Evolutionary conservation across 2,797 vertebrate genomes (phyloP), one percentile per base, ranked within the genome.

Genomic region (Kryptopterus vitreolus): DNA sequence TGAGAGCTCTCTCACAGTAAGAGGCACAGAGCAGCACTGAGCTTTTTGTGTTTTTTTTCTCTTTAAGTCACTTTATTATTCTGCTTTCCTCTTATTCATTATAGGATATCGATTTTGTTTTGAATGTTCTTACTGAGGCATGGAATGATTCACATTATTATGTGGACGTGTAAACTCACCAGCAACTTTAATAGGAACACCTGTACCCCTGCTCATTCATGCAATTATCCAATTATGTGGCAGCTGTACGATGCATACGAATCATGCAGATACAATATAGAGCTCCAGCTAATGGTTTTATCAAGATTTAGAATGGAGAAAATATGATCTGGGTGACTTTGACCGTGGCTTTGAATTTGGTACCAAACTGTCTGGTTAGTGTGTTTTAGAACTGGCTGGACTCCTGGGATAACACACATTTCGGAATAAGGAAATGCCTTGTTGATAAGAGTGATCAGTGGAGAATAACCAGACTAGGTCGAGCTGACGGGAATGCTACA

Each of bases 41-140:
- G 73, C 61, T 77, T 86, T 85, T 80, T 58, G 74, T 76, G 12
- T 57, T 72, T 15, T 73, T 65, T 8, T 75, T 82, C 73, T 62
- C 84, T 79, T 78, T 65, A 68, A 29, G 22, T 75, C 75, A 68
- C 71, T 62, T 83, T 73, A 80, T 83, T 81, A 77, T 66, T 82
- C 29, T 78, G 53, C 85, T 82, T 81, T 71, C 81, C 78, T 87
- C 80, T 75, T 62, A 75, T n/a, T 68, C 31, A 68, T 78, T 73
- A 77, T 29, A 15, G 35, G 48, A 81, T n/a, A 77, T 16, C 4
- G n/a, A 20, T 26, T 73, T 65, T 66, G 52, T 68, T 52, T n/a
- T 58, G 38, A 58, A 53, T 59, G 50, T 82, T 76, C 35, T 57
- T 24, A 74, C 20, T 59, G 26, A 59, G 58, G 59, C 69, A 62